phyloP scores from a whole-genome alignment of 2,888 invertebrate genomes.

The Lacanobia wlatinum region DNA sequence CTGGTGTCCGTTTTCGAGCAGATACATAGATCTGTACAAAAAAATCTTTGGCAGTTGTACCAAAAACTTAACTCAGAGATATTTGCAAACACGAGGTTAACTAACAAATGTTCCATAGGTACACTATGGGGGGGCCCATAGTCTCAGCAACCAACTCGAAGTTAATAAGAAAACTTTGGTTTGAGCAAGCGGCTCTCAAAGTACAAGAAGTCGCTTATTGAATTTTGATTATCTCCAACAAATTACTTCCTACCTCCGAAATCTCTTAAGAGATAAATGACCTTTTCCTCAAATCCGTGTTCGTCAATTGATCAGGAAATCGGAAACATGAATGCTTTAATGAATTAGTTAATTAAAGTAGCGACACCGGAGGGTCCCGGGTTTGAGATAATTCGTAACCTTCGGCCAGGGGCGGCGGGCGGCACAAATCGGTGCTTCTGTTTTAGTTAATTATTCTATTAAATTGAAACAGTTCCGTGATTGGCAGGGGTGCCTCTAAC shows the following conservation, averaged over 20 bases:
- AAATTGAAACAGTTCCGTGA: conserved; percentile 1
- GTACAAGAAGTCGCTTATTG: background rate
- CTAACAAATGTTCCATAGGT: no score
- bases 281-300: conserved; percentile 18
- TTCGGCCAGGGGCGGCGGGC: conserved; percentile 15
- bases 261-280: background rate
- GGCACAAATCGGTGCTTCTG: conserved; percentile 22
- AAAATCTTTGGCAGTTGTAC: no score
- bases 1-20: no score
- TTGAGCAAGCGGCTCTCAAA: no score
- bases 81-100: no score
- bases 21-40: no score
- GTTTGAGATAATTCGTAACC: conserved; percentile 30
- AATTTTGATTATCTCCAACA: conserved; percentile 1
- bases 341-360: conserved; percentile 49
- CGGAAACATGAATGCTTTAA: conserved; percentile 30
- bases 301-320: conserved; percentile 27
- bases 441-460: conserved; percentile 52
- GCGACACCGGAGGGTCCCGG: conserved; percentile 8
- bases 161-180: no score
- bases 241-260: background rate
- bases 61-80: no score
- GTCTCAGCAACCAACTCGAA: no score
- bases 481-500: conserved; percentile 5
- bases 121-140: no score